These are phyloP conservation scores for Tinamus major DNA, from an alignment of 2,797 vertebrate genomes.

Conservation along the genomic window DNA sequence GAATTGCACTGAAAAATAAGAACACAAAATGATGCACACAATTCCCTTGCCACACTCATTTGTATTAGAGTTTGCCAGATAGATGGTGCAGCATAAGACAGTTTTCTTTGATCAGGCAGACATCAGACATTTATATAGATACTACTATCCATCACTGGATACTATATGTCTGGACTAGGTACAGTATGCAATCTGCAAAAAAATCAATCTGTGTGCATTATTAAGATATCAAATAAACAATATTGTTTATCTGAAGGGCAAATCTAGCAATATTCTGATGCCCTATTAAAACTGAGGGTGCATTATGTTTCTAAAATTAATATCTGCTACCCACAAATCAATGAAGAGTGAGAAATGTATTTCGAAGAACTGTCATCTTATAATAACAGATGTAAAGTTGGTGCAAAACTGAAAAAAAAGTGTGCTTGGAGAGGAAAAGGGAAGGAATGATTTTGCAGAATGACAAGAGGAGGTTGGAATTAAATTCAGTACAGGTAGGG, in stretches of 20 bases:
- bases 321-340: not conserved
- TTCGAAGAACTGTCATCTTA: not conserved
- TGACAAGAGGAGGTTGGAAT: not conserved
- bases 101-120: not conserved
- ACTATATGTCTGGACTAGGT: not conserved
- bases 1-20: not conserved
- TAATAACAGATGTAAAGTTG: not conserved
- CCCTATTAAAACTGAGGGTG: not conserved
- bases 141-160: not conserved
- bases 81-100: not conserved
- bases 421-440: not conserved
- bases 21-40: not conserved
- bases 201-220: not conserved
- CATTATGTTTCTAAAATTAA: conserved; percentile 20
- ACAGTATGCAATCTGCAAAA: not conserved
- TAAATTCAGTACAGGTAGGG: not conserved
- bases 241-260: not conserved
- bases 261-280: conserved; percentile 1
- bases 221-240: not conserved
- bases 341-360: not conserved
- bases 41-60: not conserved
- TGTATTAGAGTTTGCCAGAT: not conserved
- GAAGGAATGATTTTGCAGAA: not conserved
- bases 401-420: not conserved
- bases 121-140: not conserved